Conservation (phyloP, 2,888 invertebrate species). For the Drosophila prolongata region DNA sequence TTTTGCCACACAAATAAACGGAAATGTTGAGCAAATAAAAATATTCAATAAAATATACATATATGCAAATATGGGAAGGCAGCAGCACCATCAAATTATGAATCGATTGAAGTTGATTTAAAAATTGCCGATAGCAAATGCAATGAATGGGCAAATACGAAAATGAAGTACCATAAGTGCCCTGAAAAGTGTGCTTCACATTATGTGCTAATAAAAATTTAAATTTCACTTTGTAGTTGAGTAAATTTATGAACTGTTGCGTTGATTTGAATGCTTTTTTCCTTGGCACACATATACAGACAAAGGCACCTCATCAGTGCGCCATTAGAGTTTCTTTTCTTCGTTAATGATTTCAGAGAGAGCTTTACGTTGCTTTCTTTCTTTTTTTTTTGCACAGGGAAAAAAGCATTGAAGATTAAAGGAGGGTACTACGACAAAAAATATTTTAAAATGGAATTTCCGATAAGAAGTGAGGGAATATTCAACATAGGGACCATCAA, state of each 20-base stretch:
- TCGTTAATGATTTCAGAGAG: constrained; percentile 46
- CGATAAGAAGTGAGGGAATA: too few species aligned
- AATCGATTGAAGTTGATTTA: constrained; percentile 29
- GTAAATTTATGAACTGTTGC: constrained; percentile 28
- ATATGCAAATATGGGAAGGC: constrained; percentile 9
- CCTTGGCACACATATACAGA: constrained; percentile 10
- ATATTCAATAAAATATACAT: constrained; percentile 35
- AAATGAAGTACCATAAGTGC: neutral
- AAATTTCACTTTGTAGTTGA: constrained; percentile 28
- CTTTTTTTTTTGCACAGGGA: constrained; percentile 2
- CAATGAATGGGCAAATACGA: neutral
- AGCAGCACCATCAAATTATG: constrained; percentile 6
- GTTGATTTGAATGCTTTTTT: constrained; percentile 9
- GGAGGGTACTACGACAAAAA: too few species aligned
- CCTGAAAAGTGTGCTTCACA: constrained; percentile 23
- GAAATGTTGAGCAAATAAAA: constrained; percentile 28
- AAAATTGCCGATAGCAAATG: constrained; percentile 3
- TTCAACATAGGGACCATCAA: too few species aligned
- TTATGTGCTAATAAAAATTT: constrained; percentile 15
- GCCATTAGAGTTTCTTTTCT: constrained; percentile 39
- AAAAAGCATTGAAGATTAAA: neutral
- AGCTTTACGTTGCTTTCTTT: constrained; percentile 2
- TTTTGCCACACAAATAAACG: constrained; percentile 36
- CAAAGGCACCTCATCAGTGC: constrained; percentile 22
- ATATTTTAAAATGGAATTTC: too few species aligned